Percentiles rank a stretch among this genome's conserved stretches.
phyloP scores from a whole-genome alignment of 1,140 invertebrate genomes.

The Chelonus insularis region DNA sequence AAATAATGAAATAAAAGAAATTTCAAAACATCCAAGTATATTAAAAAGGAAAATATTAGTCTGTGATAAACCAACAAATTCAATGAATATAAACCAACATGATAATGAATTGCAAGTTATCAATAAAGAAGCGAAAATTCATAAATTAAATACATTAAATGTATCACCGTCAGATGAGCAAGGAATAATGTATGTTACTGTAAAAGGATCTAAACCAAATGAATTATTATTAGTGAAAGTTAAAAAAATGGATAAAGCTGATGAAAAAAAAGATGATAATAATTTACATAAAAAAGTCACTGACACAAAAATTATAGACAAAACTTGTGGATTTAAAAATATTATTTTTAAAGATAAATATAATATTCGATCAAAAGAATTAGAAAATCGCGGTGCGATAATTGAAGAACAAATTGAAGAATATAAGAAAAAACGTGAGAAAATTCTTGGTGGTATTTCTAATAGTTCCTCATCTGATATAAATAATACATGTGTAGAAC shows the following conservation, averaged over 20 bases:
- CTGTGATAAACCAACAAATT: neutral
- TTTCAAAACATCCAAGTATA: constrained; percentile 40
- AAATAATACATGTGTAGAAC: constrained; percentile 23
- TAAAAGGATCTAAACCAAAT: constrained; percentile 55
- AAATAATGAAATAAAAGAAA: constrained; percentile 29
- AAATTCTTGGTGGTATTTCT: constrained; percentile 44
- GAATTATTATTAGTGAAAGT: constrained; percentile 56
- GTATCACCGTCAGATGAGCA: constrained; percentile 39
- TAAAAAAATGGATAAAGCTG: constrained; percentile 55
- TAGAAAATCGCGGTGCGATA: constrained; percentile 43
- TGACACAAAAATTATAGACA: constrained; percentile 45
- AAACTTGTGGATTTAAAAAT: constrained; percentile 37
- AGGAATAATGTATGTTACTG: constrained; percentile 58
- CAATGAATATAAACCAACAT: neutral
- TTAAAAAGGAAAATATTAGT: constrained; percentile 39
- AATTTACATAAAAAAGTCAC: constrained; percentile 31
- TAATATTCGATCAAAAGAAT: constrained; percentile 33
- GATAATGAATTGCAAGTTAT: neutral
- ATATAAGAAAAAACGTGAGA: constrained; percentile 55
- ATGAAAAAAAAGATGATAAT: constrained; percentile 45
- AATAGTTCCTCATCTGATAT: constrained; percentile 12
- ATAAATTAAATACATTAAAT: constrained; percentile 41
- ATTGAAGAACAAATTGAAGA: constrained; percentile 58
- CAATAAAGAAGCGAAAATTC: constrained; percentile 37
- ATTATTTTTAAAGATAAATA: constrained; percentile 42